A percentile compares a stretch with the other conserved stretches of the same genome.
phyloP scores from a whole-genome alignment of 2,797 vertebrate genomes.

The Sebastes hubbsi region DNA sequence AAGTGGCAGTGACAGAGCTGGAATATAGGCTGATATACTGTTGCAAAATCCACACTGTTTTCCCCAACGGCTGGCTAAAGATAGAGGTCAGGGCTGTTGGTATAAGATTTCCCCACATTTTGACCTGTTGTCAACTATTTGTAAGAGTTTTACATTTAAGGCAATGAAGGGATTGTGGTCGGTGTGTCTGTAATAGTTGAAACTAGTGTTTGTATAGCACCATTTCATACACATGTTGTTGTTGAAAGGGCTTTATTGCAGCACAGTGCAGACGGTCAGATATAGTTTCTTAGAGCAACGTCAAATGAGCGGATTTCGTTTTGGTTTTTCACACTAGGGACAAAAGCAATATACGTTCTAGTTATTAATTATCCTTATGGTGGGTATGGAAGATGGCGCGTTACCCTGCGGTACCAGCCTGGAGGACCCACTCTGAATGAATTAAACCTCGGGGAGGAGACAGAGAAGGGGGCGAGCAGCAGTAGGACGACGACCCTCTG shows the following conservation, averaged over 20 bases:
- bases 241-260: background rate
- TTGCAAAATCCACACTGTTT: conserved; percentile 63
- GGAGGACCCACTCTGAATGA: too few species aligned
- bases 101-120: conserved; percentile 32
- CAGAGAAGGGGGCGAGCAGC: too few species aligned
- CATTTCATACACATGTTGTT: background rate
- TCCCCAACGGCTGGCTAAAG: conserved; percentile 27
- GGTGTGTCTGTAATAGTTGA: background rate
- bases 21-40: conserved; percentile 46
- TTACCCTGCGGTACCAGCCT: too few species aligned
- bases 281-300: background rate
- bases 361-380: background rate
- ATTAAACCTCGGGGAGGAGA: too few species aligned
- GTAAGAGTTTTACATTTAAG: background rate
- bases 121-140: background rate
- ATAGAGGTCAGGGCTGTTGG: conserved; percentile 41
- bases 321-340: background rate
- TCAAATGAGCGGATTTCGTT: background rate
- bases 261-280: background rate
- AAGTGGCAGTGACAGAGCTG: conserved; percentile 62
- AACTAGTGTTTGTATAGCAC: background rate
- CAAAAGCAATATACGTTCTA: background rate
- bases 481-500: too few species aligned
- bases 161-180: background rate
- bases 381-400: too few species aligned